Evolutionary conservation across 2,797 vertebrate genomes (phyloP).

Genomic region (Epinephelus malabaricus): DNA sequence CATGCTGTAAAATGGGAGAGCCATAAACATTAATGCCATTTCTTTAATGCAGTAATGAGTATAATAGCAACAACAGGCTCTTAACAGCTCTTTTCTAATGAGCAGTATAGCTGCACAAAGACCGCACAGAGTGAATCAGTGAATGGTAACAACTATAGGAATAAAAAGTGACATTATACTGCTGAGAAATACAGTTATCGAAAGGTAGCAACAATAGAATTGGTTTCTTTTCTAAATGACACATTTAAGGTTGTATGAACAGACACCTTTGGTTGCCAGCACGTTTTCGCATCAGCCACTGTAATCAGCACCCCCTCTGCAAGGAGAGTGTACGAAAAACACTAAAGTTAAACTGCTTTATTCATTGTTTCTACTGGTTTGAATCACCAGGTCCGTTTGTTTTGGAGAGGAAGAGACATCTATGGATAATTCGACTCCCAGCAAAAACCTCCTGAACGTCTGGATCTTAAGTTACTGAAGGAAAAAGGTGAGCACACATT

Average conservation of each 20-base stretch:
- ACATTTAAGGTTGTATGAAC: background rate
- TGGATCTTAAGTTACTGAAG: no score
- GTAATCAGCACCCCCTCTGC: no score
- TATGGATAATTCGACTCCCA: no score
- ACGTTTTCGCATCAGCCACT: no score
- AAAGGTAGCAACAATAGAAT: background rate
- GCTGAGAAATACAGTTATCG: background rate
- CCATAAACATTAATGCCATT: background rate
- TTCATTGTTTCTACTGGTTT: no score
- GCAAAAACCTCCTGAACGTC: no score
- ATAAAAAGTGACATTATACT: background rate
- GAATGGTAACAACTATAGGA: background rate
- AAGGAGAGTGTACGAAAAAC: no score
- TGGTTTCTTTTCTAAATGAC: background rate
- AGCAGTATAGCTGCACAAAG: conserved; percentile 2
- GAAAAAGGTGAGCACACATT: no score
- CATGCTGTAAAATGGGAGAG: background rate
- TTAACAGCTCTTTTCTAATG: conserved; percentile 1
- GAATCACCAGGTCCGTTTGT: no score
- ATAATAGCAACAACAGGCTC: background rate
- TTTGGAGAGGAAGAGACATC: no score
- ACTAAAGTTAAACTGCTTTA: no score
- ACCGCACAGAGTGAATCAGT: background rate
- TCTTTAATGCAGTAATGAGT: background rate
- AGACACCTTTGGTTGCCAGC: background rate